Evolutionary conservation across 2,888 invertebrate genomes (phyloP), one percentile per base, ranked within the genome.

Genomic region (Papilio protenor): DNA sequence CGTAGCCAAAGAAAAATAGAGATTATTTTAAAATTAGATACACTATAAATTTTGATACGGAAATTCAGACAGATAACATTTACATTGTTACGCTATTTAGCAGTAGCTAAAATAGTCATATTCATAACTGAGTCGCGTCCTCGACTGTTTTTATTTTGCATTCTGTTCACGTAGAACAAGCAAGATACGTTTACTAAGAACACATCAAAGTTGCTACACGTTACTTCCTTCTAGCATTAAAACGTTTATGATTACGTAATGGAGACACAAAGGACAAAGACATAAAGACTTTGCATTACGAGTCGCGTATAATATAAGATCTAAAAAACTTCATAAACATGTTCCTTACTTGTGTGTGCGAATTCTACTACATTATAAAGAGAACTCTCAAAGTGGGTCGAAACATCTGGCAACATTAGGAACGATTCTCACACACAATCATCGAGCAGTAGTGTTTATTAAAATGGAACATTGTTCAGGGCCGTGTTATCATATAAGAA

Each of bases 171-270:
- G 75, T 78, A 16, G 16, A 45, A 47, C 33, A n/a, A 45, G 64
- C 72, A 8, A 72, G 57, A 75, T 75, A 40, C 55, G 70, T 75
- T 70, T 70, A 69, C 76, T 66, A 59, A 73, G 73, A 79, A 76
- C 21, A 78, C 78, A 75, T 76, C 72, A 75, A 72, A 72, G 75
- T 75, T 64, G 78, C 77, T 40, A 75, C 71, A 77, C 74, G 71
- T 71, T 78, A 71, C 75, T 78, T 78, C 75, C 78, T 75, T 18
- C 33, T 66, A 45, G 21, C 72, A 73, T 75, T 75, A 71, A 55
- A 75, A 23, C 75, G 72, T 75, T 75, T 75, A 71, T 73, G 78
- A 75, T 78, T 78, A 78, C 75, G 77, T 71, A 75, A 78, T 70
- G 61, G 49, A 75, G 33, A 74, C 61, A 73, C 64, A 77, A 73